Base-by-base conservation (phyloP, 2,888 invertebrate genomes). In the Diabrotica balteata region DNA sequence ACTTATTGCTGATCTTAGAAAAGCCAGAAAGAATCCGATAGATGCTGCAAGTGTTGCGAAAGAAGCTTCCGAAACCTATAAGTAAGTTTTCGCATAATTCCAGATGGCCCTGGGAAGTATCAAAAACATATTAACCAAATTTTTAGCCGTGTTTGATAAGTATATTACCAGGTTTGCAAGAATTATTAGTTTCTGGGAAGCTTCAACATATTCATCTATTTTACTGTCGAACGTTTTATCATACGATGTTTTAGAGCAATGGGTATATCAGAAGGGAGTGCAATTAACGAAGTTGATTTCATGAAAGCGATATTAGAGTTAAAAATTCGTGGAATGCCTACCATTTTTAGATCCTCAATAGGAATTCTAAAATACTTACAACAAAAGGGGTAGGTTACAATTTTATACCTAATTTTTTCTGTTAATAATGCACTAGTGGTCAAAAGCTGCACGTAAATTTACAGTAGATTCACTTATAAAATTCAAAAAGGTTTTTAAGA, bases 311-410 rank as follows among this genome's bases (percentile, higher is more conserved):
- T 91, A 8, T 89, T 89, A 6, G 89, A 90, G 73, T 82, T 90
- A 11, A 88, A 88, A 63, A 86, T 92, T 54, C 84, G 91, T 60
- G 91, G 91, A 8, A 90, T 91, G 11, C 90, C 91, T 46, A 85
- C 87, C 1, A 81, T 92, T 63, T 86, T 91, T 72, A 85, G 92
- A n/a, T 84, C 90, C 4, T 85, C 87, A 0, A 83, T 83, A 43
- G 84, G 86, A 42, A 79, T 83, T 9, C 63, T 79, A 7, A 75
- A 77, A 51, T 78, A 76, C 63, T 54, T 83, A 4, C 79, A 78
- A 59, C 76, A 78, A 9, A 7, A 46, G 6, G 55, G 60, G 75
- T 76, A 64, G 57, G 57, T 32, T 47, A 47, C 4, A 47, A 47
- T 11, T 47, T 22, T 46, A 10, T 47, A 49, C 62, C 2, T 22